Percentiles rank a stretch among this genome's conserved stretches.
Evolutionary conservation across 2,113 vertebrate genomes (phyloP).

Genomic region (Accipiter virgatus): DNA sequence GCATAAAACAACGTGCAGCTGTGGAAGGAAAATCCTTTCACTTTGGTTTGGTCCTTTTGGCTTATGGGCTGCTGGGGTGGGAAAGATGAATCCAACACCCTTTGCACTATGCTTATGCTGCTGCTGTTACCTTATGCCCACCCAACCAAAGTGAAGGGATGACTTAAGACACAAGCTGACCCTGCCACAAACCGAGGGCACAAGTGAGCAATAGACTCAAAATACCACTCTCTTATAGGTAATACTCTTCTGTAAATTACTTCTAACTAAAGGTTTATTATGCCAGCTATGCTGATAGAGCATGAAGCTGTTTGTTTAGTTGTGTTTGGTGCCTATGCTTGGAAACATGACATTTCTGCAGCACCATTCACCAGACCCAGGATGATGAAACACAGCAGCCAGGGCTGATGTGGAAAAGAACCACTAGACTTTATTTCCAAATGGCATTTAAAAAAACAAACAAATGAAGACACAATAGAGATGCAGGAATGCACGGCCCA

Average conservation of each 20-base stretch:
- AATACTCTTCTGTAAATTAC: background rate
- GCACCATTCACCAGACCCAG: background rate
- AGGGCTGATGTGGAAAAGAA: background rate
- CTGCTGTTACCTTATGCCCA: background rate
- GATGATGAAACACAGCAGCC: background rate
- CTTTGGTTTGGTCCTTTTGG: background rate
- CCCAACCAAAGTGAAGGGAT: background rate
- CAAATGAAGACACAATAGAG: background rate
- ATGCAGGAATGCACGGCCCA: fast-evolving
- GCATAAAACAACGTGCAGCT: background rate
- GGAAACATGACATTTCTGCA: background rate
- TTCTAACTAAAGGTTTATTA: background rate
- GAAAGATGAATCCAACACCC: background rate
- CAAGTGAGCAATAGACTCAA: background rate
- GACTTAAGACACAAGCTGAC: background rate
- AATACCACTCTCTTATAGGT: background rate
- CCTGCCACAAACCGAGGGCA: background rate
- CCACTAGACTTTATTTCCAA: background rate
- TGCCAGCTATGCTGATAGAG: background rate
- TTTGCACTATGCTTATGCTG: background rate
- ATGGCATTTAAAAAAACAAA: background rate
- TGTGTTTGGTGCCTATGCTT: background rate
- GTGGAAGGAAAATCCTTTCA: background rate
- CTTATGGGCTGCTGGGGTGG: background rate
- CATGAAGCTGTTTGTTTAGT: background rate